Percentiles rank a stretch among this genome's conserved stretches.
These are phyloP conservation scores for Antechinus stuartii DNA, from an alignment of 2,113 vertebrate species.

Conservation along the genomic window DNA sequence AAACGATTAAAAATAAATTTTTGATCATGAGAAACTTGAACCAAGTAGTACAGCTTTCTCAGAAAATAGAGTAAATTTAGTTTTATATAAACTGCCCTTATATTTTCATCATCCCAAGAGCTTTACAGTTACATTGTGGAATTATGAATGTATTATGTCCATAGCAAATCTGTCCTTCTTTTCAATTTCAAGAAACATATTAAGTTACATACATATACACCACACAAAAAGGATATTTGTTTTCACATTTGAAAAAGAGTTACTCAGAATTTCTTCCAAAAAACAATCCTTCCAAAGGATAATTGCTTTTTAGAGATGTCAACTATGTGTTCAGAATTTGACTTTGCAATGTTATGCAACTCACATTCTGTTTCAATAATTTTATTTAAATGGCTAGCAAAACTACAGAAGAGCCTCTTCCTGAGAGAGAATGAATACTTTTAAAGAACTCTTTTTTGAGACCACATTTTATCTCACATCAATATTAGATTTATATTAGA, in stretches of 20 bases:
- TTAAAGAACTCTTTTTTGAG: conserved; percentile 59
- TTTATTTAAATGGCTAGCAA: conserved; percentile 49
- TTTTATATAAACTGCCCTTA: conserved; percentile 62
- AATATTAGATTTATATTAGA: conserved; percentile 42
- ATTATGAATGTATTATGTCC: conserved; percentile 69
- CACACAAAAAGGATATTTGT: conserved; percentile 68
- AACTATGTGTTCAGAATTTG: conserved; percentile 62
- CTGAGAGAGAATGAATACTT: conserved; percentile 52
- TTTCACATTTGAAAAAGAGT: conserved; percentile 50
- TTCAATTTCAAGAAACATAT: conserved; percentile 71
- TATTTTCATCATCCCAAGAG: conserved; percentile 59
- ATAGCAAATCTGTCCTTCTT: conserved; percentile 64
- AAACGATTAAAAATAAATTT: conserved; percentile 55
- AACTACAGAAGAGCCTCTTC: conserved; percentile 38
- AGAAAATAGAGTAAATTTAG: conserved; percentile 67
- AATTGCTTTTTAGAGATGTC: conserved; percentile 69
- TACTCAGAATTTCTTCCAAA: conserved; percentile 68
- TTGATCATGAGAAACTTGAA: conserved; percentile 42
- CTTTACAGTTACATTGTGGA: conserved; percentile 69
- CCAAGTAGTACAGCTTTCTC: conserved; percentile 13
- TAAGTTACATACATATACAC: conserved; percentile 56
- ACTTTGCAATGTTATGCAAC: conserved; percentile 51
- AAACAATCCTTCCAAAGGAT: conserved; percentile 56
- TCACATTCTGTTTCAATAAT: conserved; percentile 63
- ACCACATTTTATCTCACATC: conserved; percentile 63